Percentiles rank a stretch among this genome's conserved stretches.
Evolutionary conservation across 2,113 vertebrate species (phyloP).

Genomic region (Cardinalis cardinalis): DNA sequence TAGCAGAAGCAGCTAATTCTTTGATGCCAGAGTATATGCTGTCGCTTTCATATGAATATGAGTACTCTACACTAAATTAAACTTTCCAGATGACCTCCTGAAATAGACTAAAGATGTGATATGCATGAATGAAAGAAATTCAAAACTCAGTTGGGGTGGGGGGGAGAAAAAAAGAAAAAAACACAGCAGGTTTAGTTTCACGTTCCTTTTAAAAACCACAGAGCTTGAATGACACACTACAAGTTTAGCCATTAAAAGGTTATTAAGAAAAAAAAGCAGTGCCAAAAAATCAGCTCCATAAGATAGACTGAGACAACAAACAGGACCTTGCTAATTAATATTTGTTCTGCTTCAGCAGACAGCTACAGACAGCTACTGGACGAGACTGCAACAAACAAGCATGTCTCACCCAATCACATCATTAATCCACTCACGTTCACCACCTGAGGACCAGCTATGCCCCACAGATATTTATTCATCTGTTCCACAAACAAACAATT

Average conservation of each 20-base stretch:
- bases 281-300: slow-evolving; percentile 37
- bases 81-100: background rate
- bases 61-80: background rate
- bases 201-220: background rate
- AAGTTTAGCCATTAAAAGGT: slow-evolving; percentile 5
- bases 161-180: background rate
- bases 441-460: slow-evolving; percentile 67
- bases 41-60: background rate
- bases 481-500: slow-evolving; percentile 76
- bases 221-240: background rate
- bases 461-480: slow-evolving; percentile 73
- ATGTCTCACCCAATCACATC: slow-evolving; percentile 58
- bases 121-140: background rate
- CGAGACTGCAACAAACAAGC: slow-evolving; percentile 54
- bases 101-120: background rate
- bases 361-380: slow-evolving; percentile 44
- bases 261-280: background rate
- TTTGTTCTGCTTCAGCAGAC: slow-evolving; percentile 67
- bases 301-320: slow-evolving; percentile 53
- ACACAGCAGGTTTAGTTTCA: background rate
- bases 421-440: slow-evolving; percentile 64
- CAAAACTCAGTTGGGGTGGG: background rate
- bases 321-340: slow-evolving; percentile 66
- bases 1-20: background rate
- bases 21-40: background rate